Percentiles rank a stretch among this genome's conserved stretches.
Conservation (phyloP, 2,797 vertebrate genomes). For the Agapornis canus region DNA sequence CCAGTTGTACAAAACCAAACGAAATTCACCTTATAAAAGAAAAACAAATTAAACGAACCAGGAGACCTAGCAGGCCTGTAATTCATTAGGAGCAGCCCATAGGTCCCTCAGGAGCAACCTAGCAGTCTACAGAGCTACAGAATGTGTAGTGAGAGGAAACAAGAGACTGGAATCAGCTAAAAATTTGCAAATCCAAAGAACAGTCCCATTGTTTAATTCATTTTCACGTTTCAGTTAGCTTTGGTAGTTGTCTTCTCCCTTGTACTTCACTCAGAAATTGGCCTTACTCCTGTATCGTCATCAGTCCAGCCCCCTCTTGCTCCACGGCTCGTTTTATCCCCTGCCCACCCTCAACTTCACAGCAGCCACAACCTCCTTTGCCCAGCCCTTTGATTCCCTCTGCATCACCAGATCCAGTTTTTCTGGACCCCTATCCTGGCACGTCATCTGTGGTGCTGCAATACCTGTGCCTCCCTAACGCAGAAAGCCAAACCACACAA, state of each 20-base stretch:
- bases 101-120: not conserved
- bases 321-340: not conserved
- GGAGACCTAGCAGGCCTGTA: not conserved
- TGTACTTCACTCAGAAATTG: not conserved
- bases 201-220: not conserved
- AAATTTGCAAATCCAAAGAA: not conserved
- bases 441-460: not conserved
- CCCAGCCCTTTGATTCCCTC: not conserved
- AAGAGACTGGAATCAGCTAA: not conserved
- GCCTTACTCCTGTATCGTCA: not conserved
- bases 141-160: not conserved
- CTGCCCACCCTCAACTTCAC: not conserved
- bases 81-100: constrained; percentile 15
- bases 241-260: not conserved
- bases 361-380: not conserved
- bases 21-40: constrained; percentile 6
- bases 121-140: not conserved
- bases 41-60: constrained; percentile 26
- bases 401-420: not conserved
- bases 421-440: not conserved
- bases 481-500: not conserved
- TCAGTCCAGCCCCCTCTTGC: not conserved
- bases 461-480: not conserved
- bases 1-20: not conserved
- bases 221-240: not conserved